These are phyloP conservation scores for Antheraea pernyi DNA, from an alignment of 1,140 invertebrate genomes.

Conservation along the genomic window DNA sequence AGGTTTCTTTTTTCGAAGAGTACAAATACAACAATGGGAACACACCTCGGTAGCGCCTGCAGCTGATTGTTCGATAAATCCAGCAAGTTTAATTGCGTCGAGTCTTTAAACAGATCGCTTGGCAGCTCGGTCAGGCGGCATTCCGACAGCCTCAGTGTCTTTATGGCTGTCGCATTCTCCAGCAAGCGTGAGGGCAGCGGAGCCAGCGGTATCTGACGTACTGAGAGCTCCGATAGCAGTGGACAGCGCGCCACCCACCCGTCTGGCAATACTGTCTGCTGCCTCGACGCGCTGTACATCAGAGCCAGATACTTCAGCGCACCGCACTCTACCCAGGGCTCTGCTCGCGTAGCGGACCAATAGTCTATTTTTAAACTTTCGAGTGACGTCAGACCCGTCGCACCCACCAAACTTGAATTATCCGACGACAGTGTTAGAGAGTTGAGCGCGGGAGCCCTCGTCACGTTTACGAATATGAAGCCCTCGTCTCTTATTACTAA, in stretches of 20 bases:
- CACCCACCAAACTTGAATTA: background rate
- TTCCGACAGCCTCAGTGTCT: too few relatives aligned
- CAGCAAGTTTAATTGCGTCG: background rate
- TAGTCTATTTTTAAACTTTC: background rate
- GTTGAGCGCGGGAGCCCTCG: background rate
- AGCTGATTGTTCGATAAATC: conserved; percentile 34
- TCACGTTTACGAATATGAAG: background rate
- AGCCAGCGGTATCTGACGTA: background rate
- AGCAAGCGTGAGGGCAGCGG: background rate
- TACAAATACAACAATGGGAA: too few relatives aligned
- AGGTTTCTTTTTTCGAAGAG: too few relatives aligned
- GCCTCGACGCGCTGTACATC: background rate
- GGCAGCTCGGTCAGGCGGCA: too few relatives aligned
- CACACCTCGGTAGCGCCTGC: conserved; percentile 25
- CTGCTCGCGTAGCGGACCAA: background rate
- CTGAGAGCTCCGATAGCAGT: background rate
- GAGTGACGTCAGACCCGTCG: background rate
- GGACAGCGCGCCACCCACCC: background rate
- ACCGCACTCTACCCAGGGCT: background rate
- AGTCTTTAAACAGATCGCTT: too few relatives aligned
- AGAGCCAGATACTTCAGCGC: background rate
- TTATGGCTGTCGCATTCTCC: background rate
- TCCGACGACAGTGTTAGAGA: background rate
- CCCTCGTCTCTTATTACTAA: background rate
- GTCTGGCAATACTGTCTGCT: background rate